These are phyloP conservation scores for Paratilapia polleni DNA, from an alignment of 2,113 vertebrate species.

Conservation along the genomic window DNA sequence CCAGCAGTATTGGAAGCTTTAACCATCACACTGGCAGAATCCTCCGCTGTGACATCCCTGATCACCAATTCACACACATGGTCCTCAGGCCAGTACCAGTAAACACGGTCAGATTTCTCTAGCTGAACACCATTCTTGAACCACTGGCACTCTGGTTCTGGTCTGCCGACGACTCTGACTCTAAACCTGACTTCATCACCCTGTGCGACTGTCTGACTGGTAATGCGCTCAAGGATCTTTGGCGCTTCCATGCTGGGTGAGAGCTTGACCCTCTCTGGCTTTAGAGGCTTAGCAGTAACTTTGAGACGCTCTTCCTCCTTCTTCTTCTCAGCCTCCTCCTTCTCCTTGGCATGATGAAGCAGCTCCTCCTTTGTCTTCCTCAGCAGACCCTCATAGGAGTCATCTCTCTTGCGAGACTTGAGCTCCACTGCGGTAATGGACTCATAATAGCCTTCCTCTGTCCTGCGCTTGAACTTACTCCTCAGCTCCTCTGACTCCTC, in stretches of 20 bases:
- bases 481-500: slow-evolving; percentile 96
- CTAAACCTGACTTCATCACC: slow-evolving; percentile 91
- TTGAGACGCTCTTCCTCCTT: too few relatives aligned
- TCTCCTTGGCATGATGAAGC: slow-evolving; percentile 90
- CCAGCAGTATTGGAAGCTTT: slow-evolving; percentile 93
- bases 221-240: slow-evolving; percentile 94
- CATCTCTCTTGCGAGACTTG: slow-evolving; percentile 94
- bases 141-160: slow-evolving; percentile 97
- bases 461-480: slow-evolving; percentile 97
- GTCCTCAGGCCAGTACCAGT: slow-evolving; percentile 98
- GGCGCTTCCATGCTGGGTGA: slow-evolving; percentile 97
- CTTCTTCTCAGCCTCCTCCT: slow-evolving; percentile 93
- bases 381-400: slow-evolving; percentile 93
- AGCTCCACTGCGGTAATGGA: slow-evolving; percentile 97
- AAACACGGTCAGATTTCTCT: slow-evolving; percentile 90
- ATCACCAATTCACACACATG: slow-evolving; percentile 95
- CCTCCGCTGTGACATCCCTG: slow-evolving; percentile 88
- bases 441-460: slow-evolving; percentile 97
- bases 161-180: slow-evolving; percentile 90
- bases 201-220: slow-evolving; percentile 91
- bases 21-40: slow-evolving; percentile 97
- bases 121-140: slow-evolving; percentile 96
- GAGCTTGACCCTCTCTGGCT: slow-evolving; percentile 90
- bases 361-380: slow-evolving; percentile 96
- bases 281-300: too few relatives aligned